Evolutionary conservation across 2,797 vertebrate species (phyloP).

Genomic region (Siniperca obscura): DNA sequence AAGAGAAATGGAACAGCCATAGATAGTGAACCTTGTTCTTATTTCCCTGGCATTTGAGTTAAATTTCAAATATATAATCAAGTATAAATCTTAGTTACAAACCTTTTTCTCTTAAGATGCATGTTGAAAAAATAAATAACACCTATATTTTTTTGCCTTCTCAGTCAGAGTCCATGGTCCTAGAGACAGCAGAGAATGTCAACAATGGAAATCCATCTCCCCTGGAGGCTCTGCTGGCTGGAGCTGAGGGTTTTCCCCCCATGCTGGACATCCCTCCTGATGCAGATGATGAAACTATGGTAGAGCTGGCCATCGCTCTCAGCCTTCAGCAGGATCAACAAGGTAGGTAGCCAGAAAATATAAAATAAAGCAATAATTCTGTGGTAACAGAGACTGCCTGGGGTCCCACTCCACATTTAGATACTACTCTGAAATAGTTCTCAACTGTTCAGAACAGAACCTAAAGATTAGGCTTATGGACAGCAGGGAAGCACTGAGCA

Average conservation of each 20-base stretch:
- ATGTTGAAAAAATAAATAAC: background rate
- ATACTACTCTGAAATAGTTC: background rate
- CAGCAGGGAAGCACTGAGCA: background rate
- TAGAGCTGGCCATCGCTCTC: constrained; percentile 96
- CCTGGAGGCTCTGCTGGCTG: constrained; percentile 96
- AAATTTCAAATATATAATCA: background rate
- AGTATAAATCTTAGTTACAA: background rate
- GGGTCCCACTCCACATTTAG: background rate
- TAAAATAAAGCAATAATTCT: background rate
- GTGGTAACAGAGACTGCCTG: background rate
- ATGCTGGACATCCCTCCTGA: constrained; percentile 99
- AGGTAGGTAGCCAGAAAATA: constrained; percentile 81
- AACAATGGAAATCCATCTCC: constrained; percentile 99
- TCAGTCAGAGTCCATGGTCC: constrained; percentile 98
- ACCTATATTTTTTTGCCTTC: constrained; percentile 28
- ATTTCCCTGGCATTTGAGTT: background rate
- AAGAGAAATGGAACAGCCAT: background rate
- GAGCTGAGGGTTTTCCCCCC: constrained; percentile 97
- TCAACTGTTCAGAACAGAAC: background rate
- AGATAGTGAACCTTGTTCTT: background rate
- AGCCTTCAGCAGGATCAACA: constrained; percentile 99
- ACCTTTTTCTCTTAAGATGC: background rate
- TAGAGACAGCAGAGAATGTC: constrained; percentile 96
- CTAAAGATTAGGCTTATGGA: background rate
- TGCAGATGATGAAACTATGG: constrained; percentile 99